Evolutionary conservation across 2,113 vertebrate species (phyloP).

Genomic region (Amphiprion ocellaris): DNA sequence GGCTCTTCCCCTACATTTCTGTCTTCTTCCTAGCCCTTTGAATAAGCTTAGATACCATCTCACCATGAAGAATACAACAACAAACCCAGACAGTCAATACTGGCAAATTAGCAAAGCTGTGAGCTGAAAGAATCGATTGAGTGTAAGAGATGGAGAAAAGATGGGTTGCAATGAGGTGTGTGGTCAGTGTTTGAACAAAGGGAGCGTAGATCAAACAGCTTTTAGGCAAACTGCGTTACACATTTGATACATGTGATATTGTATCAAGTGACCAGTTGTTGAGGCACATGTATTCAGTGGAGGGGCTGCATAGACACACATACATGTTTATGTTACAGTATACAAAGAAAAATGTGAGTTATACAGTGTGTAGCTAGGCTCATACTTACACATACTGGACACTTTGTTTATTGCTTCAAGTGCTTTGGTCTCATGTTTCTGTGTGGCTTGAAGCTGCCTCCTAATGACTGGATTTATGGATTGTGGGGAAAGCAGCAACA

Average conservation of each 20-base stretch:
- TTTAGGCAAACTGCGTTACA: conserved; percentile 1
- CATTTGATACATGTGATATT: conserved; percentile 24
- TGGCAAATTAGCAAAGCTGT: conserved; percentile 51
- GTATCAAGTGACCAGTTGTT: conserved; percentile 35
- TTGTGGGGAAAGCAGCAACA: conserved; percentile 22
- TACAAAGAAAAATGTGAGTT: not conserved
- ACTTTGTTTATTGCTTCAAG: conserved; percentile 37
- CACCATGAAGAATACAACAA: conserved; percentile 18
- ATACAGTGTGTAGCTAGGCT: conserved; percentile 18
- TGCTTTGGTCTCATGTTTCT: conserved; percentile 42
- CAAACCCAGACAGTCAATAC: conserved; percentile 56
- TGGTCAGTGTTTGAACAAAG: conserved; percentile 37
- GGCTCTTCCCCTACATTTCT: not conserved
- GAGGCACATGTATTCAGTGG: not conserved
- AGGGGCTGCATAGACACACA: not conserved
- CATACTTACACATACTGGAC: conserved; percentile 23
- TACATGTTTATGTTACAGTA: not conserved
- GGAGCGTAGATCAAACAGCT: not conserved
- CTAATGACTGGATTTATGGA: conserved; percentile 33
- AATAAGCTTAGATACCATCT: conserved; percentile 22
- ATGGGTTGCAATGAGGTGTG: conserved; percentile 33
- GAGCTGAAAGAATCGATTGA: conserved; percentile 48
- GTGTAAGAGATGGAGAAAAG: conserved; percentile 3
- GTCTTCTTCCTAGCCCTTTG: conserved; percentile 15
- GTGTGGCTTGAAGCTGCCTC: conserved; percentile 4